Base-by-base conservation (phyloP, 2,797 vertebrate genomes). In the Darevskia mixta region DNA sequence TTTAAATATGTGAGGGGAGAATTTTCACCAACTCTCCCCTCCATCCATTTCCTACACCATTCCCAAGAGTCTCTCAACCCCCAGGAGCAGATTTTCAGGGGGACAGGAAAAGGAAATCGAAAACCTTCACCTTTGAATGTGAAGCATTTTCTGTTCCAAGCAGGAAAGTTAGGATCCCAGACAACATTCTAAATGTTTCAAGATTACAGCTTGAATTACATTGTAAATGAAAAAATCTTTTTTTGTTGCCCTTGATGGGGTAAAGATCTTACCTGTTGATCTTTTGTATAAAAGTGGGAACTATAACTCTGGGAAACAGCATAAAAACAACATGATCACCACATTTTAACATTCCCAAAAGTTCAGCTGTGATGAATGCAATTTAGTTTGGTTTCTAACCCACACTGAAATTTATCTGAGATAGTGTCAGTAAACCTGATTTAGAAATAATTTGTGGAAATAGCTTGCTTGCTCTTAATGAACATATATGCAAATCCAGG, bases 381-480 rank as follows among this genome's bases (percentile, higher is more conserved):
- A 77, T 71, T 43, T 45, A 29, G 23, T 35, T 85, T 92, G 64
- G 86, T 66, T 86, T 29, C 55, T 58, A 78, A 55, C 72, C 25
- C 15, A 82, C 35, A 43, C 1, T 25, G 76, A 90, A 93, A 86
- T 76, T n/a, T 13, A 87, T 75, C 91, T 91, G 58, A 67, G 86
- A n/a, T 80, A 79, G 72, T 88, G 72, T 88, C 64, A 38, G 25
- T 86, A 84, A 86, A 73, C 85, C 77, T 86, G 13, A 27, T 85
- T 91, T 91, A 89, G 80, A 90, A 86, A 20, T 87, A 77, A 73
- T 87, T 2, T 75, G 7, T 90, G 83, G 85, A 89, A 83, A 3
- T 8, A 64, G 5, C 77, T 27, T 20, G 27, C 89, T 89, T 89
- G 66, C 10, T 85, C 15, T 89, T 91, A 82, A 13, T 87, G 86